Conservation (phyloP, 2,113 vertebrate species). For the Amblyornis subalaris region DNA sequence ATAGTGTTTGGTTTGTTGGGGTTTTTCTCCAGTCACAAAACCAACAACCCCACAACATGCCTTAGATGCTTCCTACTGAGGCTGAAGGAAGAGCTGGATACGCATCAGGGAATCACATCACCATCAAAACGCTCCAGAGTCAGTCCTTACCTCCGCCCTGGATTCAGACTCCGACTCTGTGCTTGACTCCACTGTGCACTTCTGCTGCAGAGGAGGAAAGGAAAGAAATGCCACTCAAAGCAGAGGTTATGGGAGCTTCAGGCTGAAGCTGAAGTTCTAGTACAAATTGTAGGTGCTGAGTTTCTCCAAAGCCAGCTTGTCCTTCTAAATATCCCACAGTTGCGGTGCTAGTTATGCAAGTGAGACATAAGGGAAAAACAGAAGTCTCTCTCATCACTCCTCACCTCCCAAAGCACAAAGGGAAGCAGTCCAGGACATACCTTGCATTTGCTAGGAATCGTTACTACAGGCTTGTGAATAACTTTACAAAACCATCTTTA, state of each 20-base stretch:
- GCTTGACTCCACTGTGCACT: conserved; percentile 81
- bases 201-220: conserved; percentile 36
- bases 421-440: neutral
- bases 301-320: neutral
- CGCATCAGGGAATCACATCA: neutral
- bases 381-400: neutral
- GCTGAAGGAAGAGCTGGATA: neutral
- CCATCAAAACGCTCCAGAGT: neutral
- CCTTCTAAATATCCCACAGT: neutral
- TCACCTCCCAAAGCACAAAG: neutral
- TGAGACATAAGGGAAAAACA: accelerated
- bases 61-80: neutral
- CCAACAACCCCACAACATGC: neutral
- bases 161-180: conserved; percentile 79
- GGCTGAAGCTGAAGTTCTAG: neutral
- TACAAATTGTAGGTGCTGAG: neutral
- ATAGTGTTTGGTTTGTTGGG: accelerated
- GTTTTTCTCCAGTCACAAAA: neutral
- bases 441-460: neutral
- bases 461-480: neutral
- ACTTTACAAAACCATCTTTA: accelerated
- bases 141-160: conserved; percentile 66
- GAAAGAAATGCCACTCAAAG: neutral
- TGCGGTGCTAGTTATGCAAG: neutral
- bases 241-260: neutral